Evolutionary conservation across 2,113 vertebrate genomes (phyloP), one percentile per base, ranked within the genome.

Genomic region (Cheirogaleus medius): DNA sequence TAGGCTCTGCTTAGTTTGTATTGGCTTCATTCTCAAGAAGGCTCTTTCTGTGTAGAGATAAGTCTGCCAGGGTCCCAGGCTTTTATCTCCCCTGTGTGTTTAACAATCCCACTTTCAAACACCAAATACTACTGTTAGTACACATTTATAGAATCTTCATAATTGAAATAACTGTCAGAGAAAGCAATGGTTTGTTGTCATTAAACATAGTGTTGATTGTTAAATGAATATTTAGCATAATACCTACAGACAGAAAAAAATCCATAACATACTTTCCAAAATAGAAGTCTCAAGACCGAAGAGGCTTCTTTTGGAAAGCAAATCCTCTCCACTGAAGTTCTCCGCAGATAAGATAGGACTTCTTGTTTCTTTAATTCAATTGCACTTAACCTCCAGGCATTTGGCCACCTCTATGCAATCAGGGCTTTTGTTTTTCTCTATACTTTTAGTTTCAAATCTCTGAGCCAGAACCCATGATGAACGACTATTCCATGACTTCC

Each of bases 381-480:
- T 97, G 87, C 88, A 15, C 42, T 58, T 92, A 42, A 12, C 95
- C 81, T 89, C 18, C 32, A 84, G 81, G 87, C 73, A 14, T n/a
- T 73, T 81, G 76, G 84, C 95, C n/a, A 47, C 78, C 74, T 83
- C 82, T 81, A 1, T 15, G 82, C 74, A 47, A 68, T 69, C 93
- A 32, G 25, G 34, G 21, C 32, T 95, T 93, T 82, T 86, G 25
- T 85, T 93, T 76, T 94, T 96, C 85, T 97, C 97, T 87, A 73
- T 13, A 54, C n/a, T 92, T 98, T 56, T 25, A 87, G 73, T 93
- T 96, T 96, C 64, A 94, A 97, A 73, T 77, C 97, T 88, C 21
- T 96, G 97, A 98, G 92, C 96, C 1, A 15, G 97, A 97, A 81
- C 87, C 60, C 87, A 27, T 92, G 97, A 98, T 96, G 96, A 97